These are phyloP conservation scores for Lasius fuliginosus DNA, from an alignment of 2,888 invertebrate species.

Conservation along the genomic window DNA sequence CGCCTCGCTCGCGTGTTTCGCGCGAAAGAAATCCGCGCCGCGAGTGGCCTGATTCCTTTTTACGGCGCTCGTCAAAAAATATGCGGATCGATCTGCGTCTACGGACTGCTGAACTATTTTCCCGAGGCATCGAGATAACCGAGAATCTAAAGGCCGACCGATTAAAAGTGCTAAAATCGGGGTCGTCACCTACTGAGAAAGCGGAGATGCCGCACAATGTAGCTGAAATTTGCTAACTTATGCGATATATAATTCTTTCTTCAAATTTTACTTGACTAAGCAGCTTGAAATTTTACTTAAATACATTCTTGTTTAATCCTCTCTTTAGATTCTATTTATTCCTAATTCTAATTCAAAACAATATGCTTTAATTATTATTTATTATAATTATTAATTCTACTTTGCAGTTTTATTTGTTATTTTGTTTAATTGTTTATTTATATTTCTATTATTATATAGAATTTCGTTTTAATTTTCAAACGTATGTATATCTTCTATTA, in stretches of 20 bases:
- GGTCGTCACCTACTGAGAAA: not conserved
- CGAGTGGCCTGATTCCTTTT: slow-evolving; percentile 73
- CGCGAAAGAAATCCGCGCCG: slow-evolving; percentile 69
- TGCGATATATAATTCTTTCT: not conserved
- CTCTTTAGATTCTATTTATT: not conserved
- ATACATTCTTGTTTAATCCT: not conserved
- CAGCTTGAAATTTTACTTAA: not conserved
- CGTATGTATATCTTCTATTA: not conserved
- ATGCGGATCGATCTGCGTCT: slow-evolving; percentile 55
- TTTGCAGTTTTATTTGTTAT: not conserved
- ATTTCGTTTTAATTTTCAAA: not conserved
- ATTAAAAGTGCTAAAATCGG: slow-evolving; percentile 18
- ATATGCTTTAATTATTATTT: not conserved
- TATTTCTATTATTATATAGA: not conserved
- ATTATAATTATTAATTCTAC: too few species aligned
- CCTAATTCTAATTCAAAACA: not conserved
- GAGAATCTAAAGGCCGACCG: slow-evolving; percentile 10
- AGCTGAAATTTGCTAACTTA: not conserved
- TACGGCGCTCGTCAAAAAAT: slow-evolving; percentile 51
- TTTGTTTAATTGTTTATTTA: not conserved
- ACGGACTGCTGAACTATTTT: slow-evolving; percentile 24
- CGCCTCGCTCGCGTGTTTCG: slow-evolving; percentile 66
- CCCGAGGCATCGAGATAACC: slow-evolving; percentile 27
- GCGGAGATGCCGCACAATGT: too few species aligned
- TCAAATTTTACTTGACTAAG: not conserved